phyloP scores from a whole-genome alignment of 2,113 vertebrate genomes.

The Atractosteus spatula region DNA sequence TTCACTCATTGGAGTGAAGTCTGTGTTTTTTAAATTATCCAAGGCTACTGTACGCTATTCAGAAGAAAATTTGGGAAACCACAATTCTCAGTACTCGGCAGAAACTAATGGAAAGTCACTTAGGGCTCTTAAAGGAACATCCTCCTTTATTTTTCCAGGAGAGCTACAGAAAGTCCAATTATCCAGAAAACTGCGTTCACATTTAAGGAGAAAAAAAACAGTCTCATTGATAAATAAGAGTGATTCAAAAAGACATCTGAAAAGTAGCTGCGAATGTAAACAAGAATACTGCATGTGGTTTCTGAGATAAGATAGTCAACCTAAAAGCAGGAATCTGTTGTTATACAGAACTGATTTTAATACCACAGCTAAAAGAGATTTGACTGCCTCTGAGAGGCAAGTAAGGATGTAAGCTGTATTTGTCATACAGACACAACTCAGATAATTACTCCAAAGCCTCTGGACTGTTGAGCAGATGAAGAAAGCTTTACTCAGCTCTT shows the following conservation, averaged over 20 bases:
- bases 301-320: too few species aligned
- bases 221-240: too few species aligned
- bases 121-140: conserved; percentile 38
- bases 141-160: conserved; percentile 46
- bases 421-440: conserved; percentile 39
- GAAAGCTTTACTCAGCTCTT: conserved; percentile 50
- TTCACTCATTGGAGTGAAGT: conserved; percentile 62
- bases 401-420: background rate
- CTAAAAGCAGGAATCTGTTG: background rate
- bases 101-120: conserved; percentile 74
- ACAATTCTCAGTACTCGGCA: conserved; percentile 69
- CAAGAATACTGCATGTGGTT: background rate
- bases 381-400: conserved; percentile 55
- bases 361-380: conserved; percentile 46
- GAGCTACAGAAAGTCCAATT: conserved; percentile 54
- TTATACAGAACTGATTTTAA: conserved; percentile 5
- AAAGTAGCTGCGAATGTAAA: background rate
- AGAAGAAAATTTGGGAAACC: conserved; percentile 64
- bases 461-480: conserved; percentile 68
- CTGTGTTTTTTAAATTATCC: conserved; percentile 77
- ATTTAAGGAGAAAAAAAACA: too few species aligned
- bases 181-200: conserved; percentile 10
- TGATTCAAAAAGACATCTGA: too few species aligned
- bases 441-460: conserved; percentile 72
- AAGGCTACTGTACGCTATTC: conserved; percentile 65